Evolutionary conservation across 2,113 vertebrate genomes (phyloP).

Genomic region (Lycocorax pyrrhopterus): DNA sequence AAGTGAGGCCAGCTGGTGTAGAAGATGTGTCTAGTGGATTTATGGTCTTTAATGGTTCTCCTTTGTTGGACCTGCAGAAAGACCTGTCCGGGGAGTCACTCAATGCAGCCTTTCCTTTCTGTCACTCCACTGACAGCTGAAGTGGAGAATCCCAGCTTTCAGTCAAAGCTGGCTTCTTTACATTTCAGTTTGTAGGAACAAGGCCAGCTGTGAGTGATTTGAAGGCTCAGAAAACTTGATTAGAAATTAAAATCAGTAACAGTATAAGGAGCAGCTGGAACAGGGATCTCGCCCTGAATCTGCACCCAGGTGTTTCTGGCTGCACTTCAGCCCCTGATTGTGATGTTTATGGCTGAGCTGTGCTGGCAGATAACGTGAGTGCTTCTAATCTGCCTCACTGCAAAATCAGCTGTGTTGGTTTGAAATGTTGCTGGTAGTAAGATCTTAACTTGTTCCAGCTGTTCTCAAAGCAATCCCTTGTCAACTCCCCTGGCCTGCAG

Average conservation of each 20-base stretch:
- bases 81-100: background rate
- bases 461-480: background rate
- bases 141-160: background rate
- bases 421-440: background rate
- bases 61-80: background rate
- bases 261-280: background rate
- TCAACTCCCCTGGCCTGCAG: background rate
- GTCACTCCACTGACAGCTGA: background rate
- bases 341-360: background rate
- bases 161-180: background rate
- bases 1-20: background rate
- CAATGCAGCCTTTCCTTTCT: background rate
- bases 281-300: background rate
- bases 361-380: background rate
- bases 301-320: background rate
- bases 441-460: conserved; percentile 15
- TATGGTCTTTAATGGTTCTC: background rate
- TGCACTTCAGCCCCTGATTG: background rate
- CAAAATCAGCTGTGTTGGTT: background rate
- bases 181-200: background rate
- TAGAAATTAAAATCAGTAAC: background rate
- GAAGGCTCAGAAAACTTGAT: background rate
- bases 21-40: background rate
- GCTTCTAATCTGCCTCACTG: background rate
- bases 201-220: background rate